Conservation (phyloP, 1,140 invertebrate genomes). For the Drosophila seguyi region DNA sequence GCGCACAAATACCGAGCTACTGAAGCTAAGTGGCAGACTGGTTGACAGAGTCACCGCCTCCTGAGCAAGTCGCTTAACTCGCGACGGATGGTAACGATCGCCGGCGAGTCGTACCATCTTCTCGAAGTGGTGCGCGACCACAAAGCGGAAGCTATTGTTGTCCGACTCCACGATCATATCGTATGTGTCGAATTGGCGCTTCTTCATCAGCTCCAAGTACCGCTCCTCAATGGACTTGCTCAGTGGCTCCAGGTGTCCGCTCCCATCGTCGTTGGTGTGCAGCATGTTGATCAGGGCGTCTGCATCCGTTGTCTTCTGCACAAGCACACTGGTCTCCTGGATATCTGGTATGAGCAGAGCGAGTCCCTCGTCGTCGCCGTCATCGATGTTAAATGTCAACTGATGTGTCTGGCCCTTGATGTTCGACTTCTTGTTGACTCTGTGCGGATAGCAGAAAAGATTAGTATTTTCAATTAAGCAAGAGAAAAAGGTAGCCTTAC, state of each 20-base stretch:
- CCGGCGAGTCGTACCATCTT: conserved; percentile 94
- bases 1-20: conserved; percentile 97
- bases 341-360: conserved; percentile 95
- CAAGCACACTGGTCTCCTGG: conserved; percentile 92
- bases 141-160: conserved; percentile 92
- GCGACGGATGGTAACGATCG: conserved; percentile 92
- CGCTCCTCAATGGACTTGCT: conserved; percentile 88
- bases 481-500: conserved; percentile 85
- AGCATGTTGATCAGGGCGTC: conserved; percentile 81
- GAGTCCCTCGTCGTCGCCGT: conserved; percentile 92
- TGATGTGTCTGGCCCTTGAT: conserved; percentile 84
- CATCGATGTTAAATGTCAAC: conserved; percentile 82
- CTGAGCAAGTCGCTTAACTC: conserved; percentile 97
- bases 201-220: conserved; percentile 94
- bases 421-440: conserved; percentile 85
- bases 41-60: conserved; percentile 98
- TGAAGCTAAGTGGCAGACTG: conserved; percentile 96
- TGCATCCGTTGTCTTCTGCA: conserved; percentile 89
- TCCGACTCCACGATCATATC: conserved; percentile 94
- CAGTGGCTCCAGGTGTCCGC: conserved; percentile 86
- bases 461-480: background rate
- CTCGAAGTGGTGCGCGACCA: conserved; percentile 96
- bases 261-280: conserved; percentile 74
- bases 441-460: conserved; percentile 21
- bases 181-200: conserved; percentile 95